These are phyloP conservation scores for Hydrolagus affinis DNA, from an alignment of 2,113 vertebrate species.

Conservation along the genomic window DNA sequence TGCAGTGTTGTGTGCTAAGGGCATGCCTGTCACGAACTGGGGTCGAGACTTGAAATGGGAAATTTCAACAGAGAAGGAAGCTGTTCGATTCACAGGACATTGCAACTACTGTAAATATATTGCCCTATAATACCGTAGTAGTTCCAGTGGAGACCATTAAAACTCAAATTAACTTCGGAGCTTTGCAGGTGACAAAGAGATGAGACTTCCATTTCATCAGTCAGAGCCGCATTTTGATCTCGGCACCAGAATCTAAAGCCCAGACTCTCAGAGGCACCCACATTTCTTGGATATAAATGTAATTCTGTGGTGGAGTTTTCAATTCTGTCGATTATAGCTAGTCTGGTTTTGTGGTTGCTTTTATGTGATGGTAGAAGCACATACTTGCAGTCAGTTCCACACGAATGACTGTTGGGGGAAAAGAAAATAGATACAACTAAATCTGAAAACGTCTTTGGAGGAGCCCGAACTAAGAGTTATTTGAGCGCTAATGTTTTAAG, in stretches of 20 bases:
- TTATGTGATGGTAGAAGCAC: not conserved
- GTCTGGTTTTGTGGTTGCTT: not conserved
- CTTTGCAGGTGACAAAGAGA: not conserved
- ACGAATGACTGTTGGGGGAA: not conserved
- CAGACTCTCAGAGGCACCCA: not conserved
- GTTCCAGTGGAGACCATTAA: no score
- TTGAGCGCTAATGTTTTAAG: conserved; percentile 63
- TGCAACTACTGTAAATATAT: no score
- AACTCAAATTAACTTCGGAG: no score
- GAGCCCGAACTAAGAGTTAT: conserved; percentile 46
- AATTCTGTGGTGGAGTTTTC: not conserved
- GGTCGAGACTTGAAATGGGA: no score
- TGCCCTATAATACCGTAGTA: no score
- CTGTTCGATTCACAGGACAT: no score
- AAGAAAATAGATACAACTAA: not conserved
- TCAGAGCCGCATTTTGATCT: not conserved
- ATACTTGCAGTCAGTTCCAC: not conserved
- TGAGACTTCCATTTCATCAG: not conserved
- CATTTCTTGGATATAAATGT: not conserved
- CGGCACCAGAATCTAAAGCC: not conserved
- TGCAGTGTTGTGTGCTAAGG: no score
- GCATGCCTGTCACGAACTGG: no score
- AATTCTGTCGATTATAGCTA: not conserved
- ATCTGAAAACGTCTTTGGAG: not conserved
- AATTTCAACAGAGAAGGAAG: no score